Base-by-base conservation (phyloP, 1,140 invertebrate species). In the Delia radicum region DNA sequence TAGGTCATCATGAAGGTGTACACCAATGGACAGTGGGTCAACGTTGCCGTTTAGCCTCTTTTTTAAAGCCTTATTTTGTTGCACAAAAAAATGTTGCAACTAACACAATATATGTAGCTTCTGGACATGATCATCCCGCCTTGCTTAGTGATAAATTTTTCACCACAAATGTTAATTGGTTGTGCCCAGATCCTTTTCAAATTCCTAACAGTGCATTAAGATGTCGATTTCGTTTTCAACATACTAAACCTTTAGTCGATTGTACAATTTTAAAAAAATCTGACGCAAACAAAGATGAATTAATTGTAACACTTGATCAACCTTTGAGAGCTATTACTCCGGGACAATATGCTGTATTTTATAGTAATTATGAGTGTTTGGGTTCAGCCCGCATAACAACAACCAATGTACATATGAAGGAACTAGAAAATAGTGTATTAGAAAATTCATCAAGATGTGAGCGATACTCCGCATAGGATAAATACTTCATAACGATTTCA, bases 1-100 rank as follows among this genome's bases (percentile, higher is more conserved):
- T 98, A 26, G 96, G 95, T n/a, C 83, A 89, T 72, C 97, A 99
- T 87, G 87, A 90, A 77, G 97, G 97, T 75, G 89, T 96, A 76
- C 96, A 98, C 87, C 90, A 94, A 78, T 97, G 93, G 93, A 98
- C 96, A 10, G 79, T 97, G 74, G 96, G 97, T n/a, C 96, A 98
- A 88, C 89, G 93, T 81, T 92, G 92, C 79, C 87, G 87, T 62
- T 81, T 96, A 2, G 79, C 83, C 27, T 91, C 91, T 24, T 82
- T 79, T 15, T 76, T 87, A 55, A 82, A 89, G 75, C 85, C 91
- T 15, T 94, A 92, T 82, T 98, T 91, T 88, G 89, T 96, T 42
- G 93, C 89, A 69, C 88, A 90, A 42, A 95, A 96, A 86, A 88
- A 94, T 84, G 77, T 88, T 1, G 63, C 87, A 21, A 92, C 89